These are phyloP conservation scores for Streblospio benedicti DNA, from an alignment of 1,140 invertebrate genomes.

Conservation along the genomic window DNA sequence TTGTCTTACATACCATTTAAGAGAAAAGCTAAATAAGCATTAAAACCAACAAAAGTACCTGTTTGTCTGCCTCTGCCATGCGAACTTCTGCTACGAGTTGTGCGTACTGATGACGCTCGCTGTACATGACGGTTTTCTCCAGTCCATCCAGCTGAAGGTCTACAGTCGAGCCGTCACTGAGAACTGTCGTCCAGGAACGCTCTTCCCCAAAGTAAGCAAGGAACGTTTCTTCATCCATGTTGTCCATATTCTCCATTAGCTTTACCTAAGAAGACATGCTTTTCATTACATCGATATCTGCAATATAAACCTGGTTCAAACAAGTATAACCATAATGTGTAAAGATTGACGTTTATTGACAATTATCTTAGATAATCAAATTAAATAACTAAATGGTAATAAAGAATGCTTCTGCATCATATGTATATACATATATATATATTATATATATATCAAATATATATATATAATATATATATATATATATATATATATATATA, in stretches of 20 bases:
- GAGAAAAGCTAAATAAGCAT: too few relatives aligned
- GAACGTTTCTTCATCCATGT: conserved; percentile 36
- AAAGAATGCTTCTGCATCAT: too few relatives aligned
- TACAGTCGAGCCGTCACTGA: conserved; percentile 37
- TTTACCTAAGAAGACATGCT: conserved; percentile 28
- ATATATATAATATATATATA: not conserved
- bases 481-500: too few relatives aligned
- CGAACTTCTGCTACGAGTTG: conserved; percentile 32
- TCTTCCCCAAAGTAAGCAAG: conserved; percentile 20
- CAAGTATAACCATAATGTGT: too few relatives aligned
- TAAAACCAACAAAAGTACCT: too few relatives aligned
- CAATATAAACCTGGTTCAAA: too few relatives aligned
- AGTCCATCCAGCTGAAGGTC: conserved; percentile 28
- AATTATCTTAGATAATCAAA: not conserved
- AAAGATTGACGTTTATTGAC: too few relatives aligned
- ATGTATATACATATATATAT: too few relatives aligned
- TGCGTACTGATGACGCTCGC: conserved; percentile 37
- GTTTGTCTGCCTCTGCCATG: conserved; percentile 39
- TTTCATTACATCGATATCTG: too few relatives aligned
- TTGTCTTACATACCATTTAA: too few relatives aligned
- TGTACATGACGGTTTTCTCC: conserved; percentile 27
- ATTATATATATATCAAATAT: too few relatives aligned
- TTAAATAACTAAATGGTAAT: not conserved
- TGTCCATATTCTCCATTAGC: conserved; percentile 35
- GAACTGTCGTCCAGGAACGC: conserved; percentile 36